Evolutionary conservation across 2,113 vertebrate genomes (phyloP), one percentile per base, ranked within the genome.

Genomic region (Lepisosteus osseus): DNA sequence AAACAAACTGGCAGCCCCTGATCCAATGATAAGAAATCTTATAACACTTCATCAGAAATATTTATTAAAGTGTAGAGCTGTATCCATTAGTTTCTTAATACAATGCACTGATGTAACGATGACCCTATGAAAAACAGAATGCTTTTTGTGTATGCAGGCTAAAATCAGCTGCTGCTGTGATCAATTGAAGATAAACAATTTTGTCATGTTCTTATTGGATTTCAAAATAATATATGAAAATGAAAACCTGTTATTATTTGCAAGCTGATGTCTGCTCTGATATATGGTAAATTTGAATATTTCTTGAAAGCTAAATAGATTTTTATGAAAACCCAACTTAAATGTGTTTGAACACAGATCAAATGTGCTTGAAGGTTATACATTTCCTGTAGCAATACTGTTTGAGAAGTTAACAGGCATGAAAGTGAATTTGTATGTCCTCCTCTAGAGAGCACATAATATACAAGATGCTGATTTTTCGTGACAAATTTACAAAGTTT

Each of bases 31-130:
- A 17, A 15, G 57, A 43, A 4, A 14, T 62, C 56, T 29, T 4
- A 54, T 68, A 68, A 17, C 17, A 43, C 12, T 14, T 73, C 65
- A 61, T 67, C 71, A 54, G 65, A 73, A 66, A 61, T 55, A 55
- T 67, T 61, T 45, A 67, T 67, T 61, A 72, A 65, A 14, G 42
- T 0, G 64, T 15, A 0, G 17, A 8, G 59, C 56, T 5, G 44
- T 17, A 17, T 68, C 54, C 72, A 68, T 73, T 68, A 68, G 44
- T 43, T 7, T 43, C 15, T 40, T 73, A 68, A 62, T 68, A 59
- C 12, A n/a, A 29, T 14, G 11, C 42, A 15, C 63, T 45, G 40
- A 29, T 9, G 64, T 64, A 14, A 11, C 9, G 42, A 13, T 66
- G 63, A 72, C 71, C 71, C 67, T 72, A 41, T 67, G 63, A 41